These are phyloP conservation scores for Ceyx cyanopectus DNA, from an alignment of 2,113 vertebrate genomes.

Conservation along the genomic window DNA sequence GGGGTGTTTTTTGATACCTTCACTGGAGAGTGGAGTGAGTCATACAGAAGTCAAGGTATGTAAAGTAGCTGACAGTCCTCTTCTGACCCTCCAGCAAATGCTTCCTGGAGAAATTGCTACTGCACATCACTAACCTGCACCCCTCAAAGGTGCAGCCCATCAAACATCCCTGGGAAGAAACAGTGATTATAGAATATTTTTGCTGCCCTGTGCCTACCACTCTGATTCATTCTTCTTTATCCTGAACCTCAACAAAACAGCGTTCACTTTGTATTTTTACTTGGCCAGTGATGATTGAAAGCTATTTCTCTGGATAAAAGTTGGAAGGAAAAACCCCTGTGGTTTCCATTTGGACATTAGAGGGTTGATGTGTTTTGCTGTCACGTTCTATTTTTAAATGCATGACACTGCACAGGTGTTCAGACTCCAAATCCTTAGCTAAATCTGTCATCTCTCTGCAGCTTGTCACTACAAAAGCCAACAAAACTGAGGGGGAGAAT, in stretches of 20 bases:
- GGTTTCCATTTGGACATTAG: constrained; percentile 61
- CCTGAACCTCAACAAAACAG: not conserved
- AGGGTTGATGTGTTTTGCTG: constrained; percentile 55
- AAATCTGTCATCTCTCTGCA: constrained; percentile 52
- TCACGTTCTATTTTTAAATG: constrained; percentile 59
- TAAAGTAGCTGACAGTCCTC: not conserved
- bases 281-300: not conserved
- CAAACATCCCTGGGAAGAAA: not conserved
- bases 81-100: not conserved
- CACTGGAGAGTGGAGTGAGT: not conserved
- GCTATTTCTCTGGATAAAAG: constrained; percentile 23
- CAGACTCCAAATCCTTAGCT: constrained; percentile 37
- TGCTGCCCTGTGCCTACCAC: not conserved
- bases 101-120: not conserved
- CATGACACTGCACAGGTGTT: constrained; percentile 70
- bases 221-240: not conserved
- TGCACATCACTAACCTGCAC: not conserved
- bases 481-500: constrained; percentile 8
- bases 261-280: not conserved
- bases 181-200: not conserved
- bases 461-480: constrained; percentile 40
- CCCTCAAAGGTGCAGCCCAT: not conserved
- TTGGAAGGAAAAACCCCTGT: constrained; percentile 28
- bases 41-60: not conserved
- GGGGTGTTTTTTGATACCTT: not conserved